Base-by-base conservation (phyloP, 2,113 vertebrate genomes). In the Patagioenas fasciata region DNA sequence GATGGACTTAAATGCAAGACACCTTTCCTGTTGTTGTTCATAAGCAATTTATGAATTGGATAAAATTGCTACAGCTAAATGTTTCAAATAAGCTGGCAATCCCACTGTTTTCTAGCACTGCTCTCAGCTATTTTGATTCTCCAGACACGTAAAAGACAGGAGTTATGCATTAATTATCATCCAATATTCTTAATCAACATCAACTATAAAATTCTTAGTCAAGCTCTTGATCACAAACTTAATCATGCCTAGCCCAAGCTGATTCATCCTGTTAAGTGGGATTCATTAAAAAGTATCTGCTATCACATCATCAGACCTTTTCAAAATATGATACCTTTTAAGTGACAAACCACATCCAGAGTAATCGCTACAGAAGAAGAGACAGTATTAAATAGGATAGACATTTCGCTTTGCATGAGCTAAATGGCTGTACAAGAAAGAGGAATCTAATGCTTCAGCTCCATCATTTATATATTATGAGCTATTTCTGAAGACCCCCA, bases 201-300 rank as follows among this genome's bases (percentile, higher is more conserved):
- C 87, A 93, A 72, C 89, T 82, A 73, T 28, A 74, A 96, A 93
- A 93, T 89, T 92, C 83, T 81, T 56, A 62, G 87, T 88, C 92
- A 70, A 61, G 93, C 95, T 85, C 90, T 96, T 90, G 88, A 93
- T 96, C 89, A 95, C 94, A 95, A 89, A 93, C 91, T 93, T 87
- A 95, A 95, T 96, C 96, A 96, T 70, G 92, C 83, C 92, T 80
- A 93, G 88, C 64, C 88, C 91, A 93, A 89, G 93, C 85, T 90
- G 96, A 80, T 95, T 93, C 88, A 88, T 36, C 70, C 83, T 38
- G 80, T 83, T 91, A 92, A 96, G 88, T 87, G 65, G 77, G 82
- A 23, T n/a, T 96, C 93, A 96, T 96, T 95, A 93, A 80, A 58
- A 21, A 74, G 73, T 36, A 62, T 96, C 91, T 75, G 77, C 85